Evolutionary conservation across 2,113 vertebrate species (phyloP).

Genomic region (Antechinus flavipes): DNA sequence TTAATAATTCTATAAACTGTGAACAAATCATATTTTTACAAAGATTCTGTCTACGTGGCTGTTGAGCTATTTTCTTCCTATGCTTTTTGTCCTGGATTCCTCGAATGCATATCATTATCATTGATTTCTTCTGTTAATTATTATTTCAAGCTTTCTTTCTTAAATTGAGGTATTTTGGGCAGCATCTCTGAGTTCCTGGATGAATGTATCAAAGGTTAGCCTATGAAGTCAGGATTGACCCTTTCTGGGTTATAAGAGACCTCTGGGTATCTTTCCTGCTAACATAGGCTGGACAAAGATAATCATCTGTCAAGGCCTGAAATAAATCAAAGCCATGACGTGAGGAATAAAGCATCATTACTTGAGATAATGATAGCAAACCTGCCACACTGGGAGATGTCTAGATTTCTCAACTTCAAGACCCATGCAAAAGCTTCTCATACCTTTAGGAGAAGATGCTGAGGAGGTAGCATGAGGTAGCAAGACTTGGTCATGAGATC

Average conservation of each 20-base stretch:
- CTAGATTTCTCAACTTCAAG: no score
- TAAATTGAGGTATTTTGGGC: background rate
- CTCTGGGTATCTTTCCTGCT: background rate
- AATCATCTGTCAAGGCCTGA: no score
- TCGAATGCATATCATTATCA: background rate
- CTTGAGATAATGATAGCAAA: no score
- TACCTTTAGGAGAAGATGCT: no score
- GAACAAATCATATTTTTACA: background rate
- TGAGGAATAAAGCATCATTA: no score
- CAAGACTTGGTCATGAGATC: no score
- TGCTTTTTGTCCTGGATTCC: background rate
- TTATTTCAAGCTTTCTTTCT: background rate
- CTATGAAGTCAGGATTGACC: background rate
- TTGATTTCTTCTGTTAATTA: background rate
- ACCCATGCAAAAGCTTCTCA: no score
- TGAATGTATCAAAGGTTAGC: background rate
- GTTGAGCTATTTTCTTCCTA: background rate
- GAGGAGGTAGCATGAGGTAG: no score
- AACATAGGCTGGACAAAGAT: background rate
- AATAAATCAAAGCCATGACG: no score
- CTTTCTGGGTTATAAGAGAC: background rate
- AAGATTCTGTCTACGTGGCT: background rate
- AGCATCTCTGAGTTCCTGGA: background rate
- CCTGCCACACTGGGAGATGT: no score
- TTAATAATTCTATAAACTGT: background rate